Percentiles rank a stretch among this genome's conserved stretches.
These are phyloP conservation scores for Trogon melanurus DNA, from an alignment of 2,113 vertebrate species.

Conservation along the genomic window DNA sequence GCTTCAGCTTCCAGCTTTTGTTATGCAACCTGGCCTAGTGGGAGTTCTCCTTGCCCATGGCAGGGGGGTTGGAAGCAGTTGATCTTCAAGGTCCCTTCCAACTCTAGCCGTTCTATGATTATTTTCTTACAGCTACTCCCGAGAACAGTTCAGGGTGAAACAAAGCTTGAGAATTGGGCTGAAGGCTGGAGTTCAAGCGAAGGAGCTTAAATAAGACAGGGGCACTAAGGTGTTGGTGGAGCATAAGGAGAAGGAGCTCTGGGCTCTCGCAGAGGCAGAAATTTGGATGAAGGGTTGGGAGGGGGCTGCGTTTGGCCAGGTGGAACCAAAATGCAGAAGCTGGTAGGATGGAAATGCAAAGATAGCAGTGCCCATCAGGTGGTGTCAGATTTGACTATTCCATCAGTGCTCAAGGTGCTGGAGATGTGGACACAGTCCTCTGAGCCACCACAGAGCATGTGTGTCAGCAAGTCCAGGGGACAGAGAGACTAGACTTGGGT, in stretches of 20 bases:
- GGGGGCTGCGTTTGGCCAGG: neutral
- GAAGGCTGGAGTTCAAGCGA: neutral
- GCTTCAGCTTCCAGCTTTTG: neutral
- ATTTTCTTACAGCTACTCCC: neutral
- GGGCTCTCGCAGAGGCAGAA: neutral
- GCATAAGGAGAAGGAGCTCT: neutral
- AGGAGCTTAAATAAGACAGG: neutral
- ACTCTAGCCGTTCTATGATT: neutral
- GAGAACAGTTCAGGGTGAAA: neutral
- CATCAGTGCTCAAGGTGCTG: neutral
- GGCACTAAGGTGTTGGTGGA: neutral
- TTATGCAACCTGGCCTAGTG: too few species aligned
- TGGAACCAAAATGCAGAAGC: neutral
- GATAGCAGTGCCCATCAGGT: rapidly evolving
- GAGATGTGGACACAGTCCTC: too few species aligned
- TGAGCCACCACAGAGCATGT: neutral
- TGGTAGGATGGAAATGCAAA: neutral
- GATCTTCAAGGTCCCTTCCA: too few species aligned
- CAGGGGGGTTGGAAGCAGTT: too few species aligned
- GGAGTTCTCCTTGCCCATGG: too few species aligned
- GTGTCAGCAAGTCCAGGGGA: neutral
- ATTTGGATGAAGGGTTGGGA: rapidly evolving
- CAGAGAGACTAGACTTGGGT: neutral
- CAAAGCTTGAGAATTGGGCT: neutral
- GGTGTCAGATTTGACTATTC: too few species aligned